These are phyloP conservation scores for Acanthosepion pharaonis DNA, from an alignment of 2,888 invertebrate genomes.

Conservation along the genomic window DNA sequence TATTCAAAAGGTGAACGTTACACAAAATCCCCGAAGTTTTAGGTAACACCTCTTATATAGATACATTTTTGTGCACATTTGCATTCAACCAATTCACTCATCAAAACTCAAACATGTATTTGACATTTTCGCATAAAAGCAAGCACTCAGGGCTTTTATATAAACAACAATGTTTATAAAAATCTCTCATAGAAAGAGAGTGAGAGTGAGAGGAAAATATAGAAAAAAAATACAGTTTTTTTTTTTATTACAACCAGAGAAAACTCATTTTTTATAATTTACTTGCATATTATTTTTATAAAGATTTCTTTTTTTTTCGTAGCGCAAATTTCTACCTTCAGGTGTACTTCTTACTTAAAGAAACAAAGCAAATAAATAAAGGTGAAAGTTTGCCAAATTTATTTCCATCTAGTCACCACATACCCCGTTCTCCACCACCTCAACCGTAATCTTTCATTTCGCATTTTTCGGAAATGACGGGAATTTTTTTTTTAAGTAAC, in stretches of 20 bases:
- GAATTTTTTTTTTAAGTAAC: too few species aligned
- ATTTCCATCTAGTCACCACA: not conserved
- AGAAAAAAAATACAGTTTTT: not conserved
- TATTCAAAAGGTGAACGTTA: too few species aligned
- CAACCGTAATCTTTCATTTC: too few species aligned
- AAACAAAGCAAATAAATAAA: not conserved
- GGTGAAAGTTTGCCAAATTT: not conserved
- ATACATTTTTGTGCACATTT: too few species aligned
- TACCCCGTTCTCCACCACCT: not conserved
- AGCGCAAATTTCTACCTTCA: not conserved
- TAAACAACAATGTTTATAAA: not conserved
- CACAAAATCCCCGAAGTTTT: too few species aligned
- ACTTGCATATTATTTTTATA: not conserved
- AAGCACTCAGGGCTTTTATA: not conserved
- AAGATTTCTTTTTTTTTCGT: not conserved
- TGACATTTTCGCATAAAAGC: not conserved
- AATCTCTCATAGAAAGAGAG: not conserved
- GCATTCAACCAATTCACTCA: too few species aligned
- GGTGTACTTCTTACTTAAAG: not conserved
- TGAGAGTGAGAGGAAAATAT: not conserved
- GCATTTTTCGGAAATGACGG: too few species aligned
- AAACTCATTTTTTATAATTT: too few species aligned
- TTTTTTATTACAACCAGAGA: not conserved
- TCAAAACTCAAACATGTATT: not conserved
- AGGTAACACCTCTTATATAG: too few species aligned